Evolutionary conservation across 2,888 invertebrate genomes (phyloP).

Genomic region (Margaritifera margaritifera): DNA sequence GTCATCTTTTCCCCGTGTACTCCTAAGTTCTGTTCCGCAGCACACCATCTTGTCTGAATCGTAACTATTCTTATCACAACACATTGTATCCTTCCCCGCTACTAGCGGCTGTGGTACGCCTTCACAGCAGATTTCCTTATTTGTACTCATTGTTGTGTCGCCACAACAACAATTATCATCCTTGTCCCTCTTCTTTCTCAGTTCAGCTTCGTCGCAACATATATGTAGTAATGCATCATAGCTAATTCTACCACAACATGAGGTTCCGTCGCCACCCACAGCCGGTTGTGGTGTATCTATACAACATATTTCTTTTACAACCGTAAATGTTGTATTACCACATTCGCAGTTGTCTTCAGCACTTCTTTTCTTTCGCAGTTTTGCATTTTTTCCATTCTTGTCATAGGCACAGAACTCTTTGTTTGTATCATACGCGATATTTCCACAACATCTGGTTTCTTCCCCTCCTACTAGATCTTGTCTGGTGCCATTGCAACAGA

Average conservation of each 20-base stretch:
- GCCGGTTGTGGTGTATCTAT: conserved; percentile 11
- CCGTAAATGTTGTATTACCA: no score
- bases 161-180: no score
- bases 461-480: conserved; percentile 14
- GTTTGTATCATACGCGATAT: conserved; percentile 8
- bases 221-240: no score
- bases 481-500: conserved; percentile 25
- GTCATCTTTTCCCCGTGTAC: conserved; percentile 10
- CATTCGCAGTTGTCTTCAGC: no score
- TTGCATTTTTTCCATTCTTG: no score
- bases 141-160: no score
- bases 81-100: conserved; percentile 5
- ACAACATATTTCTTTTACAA: conserved; percentile 22
- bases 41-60: conserved; percentile 13
- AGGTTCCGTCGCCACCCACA: conserved; percentile 9
- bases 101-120: no score
- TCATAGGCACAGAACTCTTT: conserved; percentile 23
- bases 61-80: conserved; percentile 19
- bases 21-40: conserved; percentile 11
- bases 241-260: conserved; percentile 20
- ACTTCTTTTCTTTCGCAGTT: no score
- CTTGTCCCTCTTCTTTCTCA: no score
- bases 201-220: no score
- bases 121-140: no score
- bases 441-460: conserved; percentile 19